Percentiles rank a stretch among this genome's conserved stretches.
These are phyloP conservation scores for Biston betularia DNA, from an alignment of 2,888 invertebrate species.

Conservation along the genomic window DNA sequence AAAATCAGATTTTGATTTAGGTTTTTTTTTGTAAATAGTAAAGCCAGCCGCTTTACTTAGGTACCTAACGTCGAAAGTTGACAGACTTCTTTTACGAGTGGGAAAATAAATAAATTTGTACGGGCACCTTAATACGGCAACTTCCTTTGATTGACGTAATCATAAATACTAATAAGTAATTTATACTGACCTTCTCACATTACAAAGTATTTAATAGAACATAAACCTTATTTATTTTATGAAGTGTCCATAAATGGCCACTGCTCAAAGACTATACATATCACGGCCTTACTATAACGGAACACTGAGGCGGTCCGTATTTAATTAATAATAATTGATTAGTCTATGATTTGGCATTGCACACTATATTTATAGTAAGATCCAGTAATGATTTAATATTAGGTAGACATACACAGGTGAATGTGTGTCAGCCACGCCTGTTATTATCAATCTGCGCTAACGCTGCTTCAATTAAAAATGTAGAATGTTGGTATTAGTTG, in stretches of 20 bases:
- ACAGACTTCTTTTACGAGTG: no score
- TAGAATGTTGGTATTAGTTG: not conserved
- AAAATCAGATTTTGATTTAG: no score
- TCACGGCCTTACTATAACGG: not conserved
- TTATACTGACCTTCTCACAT: not conserved
- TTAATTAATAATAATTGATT: constrained; percentile 28
- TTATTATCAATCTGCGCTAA: constrained; percentile 49
- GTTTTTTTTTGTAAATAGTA: no score
- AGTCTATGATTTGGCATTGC: constrained; percentile 39
- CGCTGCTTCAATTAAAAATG: constrained; percentile 18
- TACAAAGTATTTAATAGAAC: not conserved
- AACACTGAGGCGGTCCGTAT: constrained; percentile 38
- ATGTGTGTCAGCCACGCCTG: constrained; percentile 62
- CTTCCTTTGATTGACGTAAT: not conserved
- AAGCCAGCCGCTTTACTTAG: no score
- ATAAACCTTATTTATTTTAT: not conserved
- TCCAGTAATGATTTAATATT: constrained; percentile 48
- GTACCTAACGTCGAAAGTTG: no score
- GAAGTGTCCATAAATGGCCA: constrained; percentile 17
- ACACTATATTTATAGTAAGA: constrained; percentile 41
- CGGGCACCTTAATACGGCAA: no score
- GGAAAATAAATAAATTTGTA: no score
- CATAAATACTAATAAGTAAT: no score
- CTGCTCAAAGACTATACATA: constrained; percentile 19
- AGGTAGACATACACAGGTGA: constrained; percentile 42